Conservation (phyloP, 2,113 vertebrate genomes). For the Budorcas taxicolor region DNA sequence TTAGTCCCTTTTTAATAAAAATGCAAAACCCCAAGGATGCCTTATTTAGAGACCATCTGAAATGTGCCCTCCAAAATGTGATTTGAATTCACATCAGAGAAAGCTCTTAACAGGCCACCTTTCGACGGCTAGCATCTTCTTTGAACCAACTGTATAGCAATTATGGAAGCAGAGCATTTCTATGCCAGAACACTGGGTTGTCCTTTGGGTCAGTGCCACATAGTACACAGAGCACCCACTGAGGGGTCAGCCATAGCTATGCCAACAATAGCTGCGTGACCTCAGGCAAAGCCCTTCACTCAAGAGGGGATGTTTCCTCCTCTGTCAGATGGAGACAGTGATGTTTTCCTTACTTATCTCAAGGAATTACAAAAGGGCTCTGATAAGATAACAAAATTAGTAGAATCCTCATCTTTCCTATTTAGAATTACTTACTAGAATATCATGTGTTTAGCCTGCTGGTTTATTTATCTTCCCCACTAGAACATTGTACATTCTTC, state of each 20-base stretch:
- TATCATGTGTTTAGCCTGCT: not conserved
- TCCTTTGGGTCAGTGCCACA: not conserved
- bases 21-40: slow-evolving; percentile 26
- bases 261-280: not conserved
- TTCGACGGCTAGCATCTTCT: not conserved
- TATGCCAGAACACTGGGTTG: too few relatives aligned
- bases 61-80: slow-evolving; percentile 44
- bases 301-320: not conserved
- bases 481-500: not conserved
- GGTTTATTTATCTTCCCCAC: not conserved
- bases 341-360: not conserved
- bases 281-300: not conserved
- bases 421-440: not conserved
- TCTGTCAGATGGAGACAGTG: not conserved
- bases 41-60: slow-evolving; percentile 41
- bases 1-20: slow-evolving; percentile 50
- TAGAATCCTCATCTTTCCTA: not conserved
- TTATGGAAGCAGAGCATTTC: not conserved
- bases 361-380: not conserved
- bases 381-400: not conserved
- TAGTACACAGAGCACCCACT: not conserved
- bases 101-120: slow-evolving; percentile 31
- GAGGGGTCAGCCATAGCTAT: not conserved
- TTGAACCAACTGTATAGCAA: not conserved
- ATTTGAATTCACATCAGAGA: slow-evolving; percentile 49